phyloP scores from a whole-genome alignment of 2,888 invertebrate species.

The Acleris emargana region DNA sequence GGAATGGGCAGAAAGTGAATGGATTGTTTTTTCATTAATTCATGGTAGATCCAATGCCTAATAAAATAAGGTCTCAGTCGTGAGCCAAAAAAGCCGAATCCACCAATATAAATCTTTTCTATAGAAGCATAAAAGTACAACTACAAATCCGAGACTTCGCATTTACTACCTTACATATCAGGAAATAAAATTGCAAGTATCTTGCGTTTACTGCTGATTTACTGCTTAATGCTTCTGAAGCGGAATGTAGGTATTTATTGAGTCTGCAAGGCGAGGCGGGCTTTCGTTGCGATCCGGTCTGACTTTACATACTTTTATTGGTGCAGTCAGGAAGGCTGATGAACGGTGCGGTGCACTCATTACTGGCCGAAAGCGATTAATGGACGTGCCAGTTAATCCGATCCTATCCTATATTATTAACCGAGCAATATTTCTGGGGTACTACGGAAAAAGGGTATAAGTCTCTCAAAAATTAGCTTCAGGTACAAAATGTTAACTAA shows the following conservation, averaged over 20 bases:
- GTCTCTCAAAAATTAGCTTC: too few species aligned
- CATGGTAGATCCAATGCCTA: conserved; percentile 52
- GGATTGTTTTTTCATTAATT: conserved; percentile 47
- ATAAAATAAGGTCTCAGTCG: conserved; percentile 61
- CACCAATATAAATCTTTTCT: conserved; percentile 28
- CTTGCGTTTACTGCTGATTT: too few species aligned
- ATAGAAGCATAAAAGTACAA: background rate
- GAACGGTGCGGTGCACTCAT: conserved; percentile 50
- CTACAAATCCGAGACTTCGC: too few species aligned
- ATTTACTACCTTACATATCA: too few species aligned
- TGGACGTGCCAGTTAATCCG: too few species aligned
- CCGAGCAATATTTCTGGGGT: too few species aligned
- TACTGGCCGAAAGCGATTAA: conserved; percentile 40
- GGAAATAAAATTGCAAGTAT: too few species aligned
- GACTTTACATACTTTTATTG: conserved; percentile 37
- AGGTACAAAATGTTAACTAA: too few species aligned
- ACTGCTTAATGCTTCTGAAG: too few species aligned
- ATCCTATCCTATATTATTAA: too few species aligned
- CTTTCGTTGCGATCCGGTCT: conserved; percentile 64
- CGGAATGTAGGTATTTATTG: conserved; percentile 47
- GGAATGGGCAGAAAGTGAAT: conserved; percentile 36
- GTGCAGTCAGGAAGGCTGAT: conserved; percentile 39
- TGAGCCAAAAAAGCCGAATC: conserved; percentile 64
- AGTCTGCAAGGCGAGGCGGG: conserved; percentile 58
- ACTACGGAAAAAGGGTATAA: too few species aligned